Evolutionary conservation across 2,797 vertebrate species (phyloP).

Genomic region (Parauchenoglanis punctatus): DNA sequence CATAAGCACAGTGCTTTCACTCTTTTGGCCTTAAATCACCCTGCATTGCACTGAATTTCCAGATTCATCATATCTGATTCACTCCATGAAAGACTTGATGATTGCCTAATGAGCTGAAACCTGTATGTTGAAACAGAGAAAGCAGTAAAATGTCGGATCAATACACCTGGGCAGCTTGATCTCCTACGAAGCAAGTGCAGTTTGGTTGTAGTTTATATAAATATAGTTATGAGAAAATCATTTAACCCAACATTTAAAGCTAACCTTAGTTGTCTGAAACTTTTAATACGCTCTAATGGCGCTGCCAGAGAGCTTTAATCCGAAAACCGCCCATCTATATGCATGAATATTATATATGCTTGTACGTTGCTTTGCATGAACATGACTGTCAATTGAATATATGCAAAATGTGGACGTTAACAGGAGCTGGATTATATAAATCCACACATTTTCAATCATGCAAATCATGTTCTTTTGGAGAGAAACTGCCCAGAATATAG

Average conservation of each 20-base stretch:
- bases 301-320: not conserved
- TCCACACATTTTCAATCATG: conserved; percentile 17
- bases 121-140: not conserved
- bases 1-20: not conserved
- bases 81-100: not conserved
- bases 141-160: not conserved
- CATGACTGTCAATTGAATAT: conserved; percentile 7
- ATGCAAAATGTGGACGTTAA: conserved; percentile 16
- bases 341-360: not conserved
- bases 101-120: conserved; percentile 11
- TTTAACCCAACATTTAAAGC: not conserved
- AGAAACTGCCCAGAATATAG: conserved; percentile 1
- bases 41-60: not conserved
- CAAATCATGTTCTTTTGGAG: not conserved
- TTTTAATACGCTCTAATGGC: conserved; percentile 17
- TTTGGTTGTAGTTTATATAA: not conserved
- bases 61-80: not conserved
- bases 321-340: conserved; percentile 8
- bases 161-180: not conserved
- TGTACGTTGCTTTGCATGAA: not conserved
- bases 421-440: conserved; percentile 53
- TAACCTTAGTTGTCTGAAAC: conserved; percentile 4
- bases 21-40: not conserved
- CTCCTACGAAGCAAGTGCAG: not conserved
- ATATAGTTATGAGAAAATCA: not conserved